Conservation (phyloP, 2,888 invertebrate species). For the Nemurella pictetii region DNA sequence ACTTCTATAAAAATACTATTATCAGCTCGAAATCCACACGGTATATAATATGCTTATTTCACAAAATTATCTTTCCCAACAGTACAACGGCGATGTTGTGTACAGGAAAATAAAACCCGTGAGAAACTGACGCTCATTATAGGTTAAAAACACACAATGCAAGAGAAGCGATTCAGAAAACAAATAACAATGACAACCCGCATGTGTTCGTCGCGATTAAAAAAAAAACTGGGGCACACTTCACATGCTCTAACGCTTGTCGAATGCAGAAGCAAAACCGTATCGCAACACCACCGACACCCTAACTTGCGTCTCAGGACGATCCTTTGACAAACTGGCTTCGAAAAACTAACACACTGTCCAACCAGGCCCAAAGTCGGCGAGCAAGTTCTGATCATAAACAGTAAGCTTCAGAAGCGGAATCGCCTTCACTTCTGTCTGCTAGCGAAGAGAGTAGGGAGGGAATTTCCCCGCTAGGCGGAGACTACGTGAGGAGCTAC, state of each 20-base stretch:
- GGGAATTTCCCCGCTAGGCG: slow-evolving; percentile 38
- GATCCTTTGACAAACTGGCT: not conserved
- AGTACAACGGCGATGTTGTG: not conserved
- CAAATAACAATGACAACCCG: not conserved
- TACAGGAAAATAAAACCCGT: not conserved
- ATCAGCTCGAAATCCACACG: not conserved
- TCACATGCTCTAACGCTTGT: not conserved
- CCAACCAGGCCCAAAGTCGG: not conserved
- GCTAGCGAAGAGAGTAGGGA: slow-evolving; percentile 19
- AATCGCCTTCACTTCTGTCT: slow-evolving; percentile 1
- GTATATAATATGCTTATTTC: not conserved
- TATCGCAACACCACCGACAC: not conserved
- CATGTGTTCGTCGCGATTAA: not conserved
- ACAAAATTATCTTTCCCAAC: not conserved
- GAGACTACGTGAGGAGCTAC: slow-evolving; percentile 34
- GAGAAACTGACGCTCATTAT: not conserved
- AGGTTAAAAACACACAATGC: not conserved
- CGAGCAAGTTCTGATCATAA: not conserved
- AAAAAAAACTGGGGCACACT: not conserved
- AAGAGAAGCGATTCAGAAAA: too few relatives aligned
- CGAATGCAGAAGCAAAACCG: not conserved
- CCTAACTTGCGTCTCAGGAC: not conserved
- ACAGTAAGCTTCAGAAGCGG: not conserved
- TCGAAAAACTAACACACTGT: not conserved
- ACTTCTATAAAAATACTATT: not conserved